These are phyloP conservation scores for Marmota flaviventris DNA, from an alignment of 2,113 vertebrate genomes.

Conservation along the genomic window DNA sequence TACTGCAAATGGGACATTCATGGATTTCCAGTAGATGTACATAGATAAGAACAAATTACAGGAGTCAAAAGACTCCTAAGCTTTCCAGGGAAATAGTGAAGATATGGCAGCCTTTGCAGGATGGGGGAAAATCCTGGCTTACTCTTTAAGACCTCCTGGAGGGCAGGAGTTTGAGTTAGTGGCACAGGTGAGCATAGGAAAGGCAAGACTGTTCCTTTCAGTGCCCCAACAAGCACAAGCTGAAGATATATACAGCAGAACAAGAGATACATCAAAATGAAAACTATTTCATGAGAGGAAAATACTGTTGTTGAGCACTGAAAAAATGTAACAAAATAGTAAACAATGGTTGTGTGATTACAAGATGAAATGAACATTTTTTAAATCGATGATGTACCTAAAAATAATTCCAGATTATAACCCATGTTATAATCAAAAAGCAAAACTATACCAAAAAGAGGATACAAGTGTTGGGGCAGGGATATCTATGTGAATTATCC, in stretches of 20 bases:
- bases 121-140: neutral
- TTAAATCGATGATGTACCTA: neutral
- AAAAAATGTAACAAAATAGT: neutral
- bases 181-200: neutral
- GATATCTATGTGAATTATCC: neutral
- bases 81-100: neutral
- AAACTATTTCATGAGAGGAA: neutral
- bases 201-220: neutral
- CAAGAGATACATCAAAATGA: neutral
- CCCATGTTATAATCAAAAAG: neutral
- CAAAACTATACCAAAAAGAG: neutral
- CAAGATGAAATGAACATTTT: neutral
- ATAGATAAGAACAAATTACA: neutral
- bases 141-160: neutral
- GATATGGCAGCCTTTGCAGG: neutral
- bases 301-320: neutral
- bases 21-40: neutral
- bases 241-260: neutral
- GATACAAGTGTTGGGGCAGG: neutral
- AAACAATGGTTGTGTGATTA: neutral
- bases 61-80: neutral
- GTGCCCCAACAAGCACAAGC: neutral
- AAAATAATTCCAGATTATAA: constrained; percentile 27
- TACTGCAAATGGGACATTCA: neutral
- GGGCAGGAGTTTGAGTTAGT: neutral